Percentiles rank a stretch among this genome's conserved stretches.
Evolutionary conservation across 2,113 vertebrate genomes (phyloP).

Genomic region (Mandrillus leucophaeus): DNA sequence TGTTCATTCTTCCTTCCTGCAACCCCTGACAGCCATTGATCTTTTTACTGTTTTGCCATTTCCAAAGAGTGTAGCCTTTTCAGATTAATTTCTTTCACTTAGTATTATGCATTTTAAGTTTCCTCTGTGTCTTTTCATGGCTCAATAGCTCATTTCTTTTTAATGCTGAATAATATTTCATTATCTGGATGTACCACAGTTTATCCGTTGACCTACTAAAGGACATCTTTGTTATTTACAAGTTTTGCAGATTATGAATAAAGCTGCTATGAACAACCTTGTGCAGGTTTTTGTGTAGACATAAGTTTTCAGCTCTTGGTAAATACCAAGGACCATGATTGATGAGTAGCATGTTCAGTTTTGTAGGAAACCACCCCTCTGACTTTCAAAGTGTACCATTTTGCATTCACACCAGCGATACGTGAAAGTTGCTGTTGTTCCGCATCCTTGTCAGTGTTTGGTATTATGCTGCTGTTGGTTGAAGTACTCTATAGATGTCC

Average conservation of each 20-base stretch:
- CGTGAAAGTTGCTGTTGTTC: background rate
- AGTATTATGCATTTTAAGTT: background rate
- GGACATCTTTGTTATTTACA: background rate
- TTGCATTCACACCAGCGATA: background rate
- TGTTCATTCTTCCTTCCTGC: background rate
- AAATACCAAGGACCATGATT: background rate
- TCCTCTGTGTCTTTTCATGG: too few species aligned
- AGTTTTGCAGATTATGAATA: background rate
- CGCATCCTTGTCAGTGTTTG: background rate
- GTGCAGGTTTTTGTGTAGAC: background rate
- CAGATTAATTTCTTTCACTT: background rate
- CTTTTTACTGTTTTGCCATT: background rate
- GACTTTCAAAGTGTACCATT: background rate
- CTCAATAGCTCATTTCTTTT: background rate
- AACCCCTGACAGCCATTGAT: background rate
- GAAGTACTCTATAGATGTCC: background rate
- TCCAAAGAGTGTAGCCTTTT: background rate
- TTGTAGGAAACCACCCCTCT: background rate
- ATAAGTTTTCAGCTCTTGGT: background rate
- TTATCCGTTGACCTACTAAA: background rate
- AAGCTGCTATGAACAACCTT: background rate
- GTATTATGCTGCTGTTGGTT: background rate
- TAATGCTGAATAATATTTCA: background rate
- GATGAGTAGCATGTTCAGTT: background rate
- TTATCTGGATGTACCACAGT: background rate